A percentile compares a stretch with the other conserved stretches of the same genome.
Evolutionary conservation across 2,113 vertebrate species (phyloP).

Genomic region (Mesocricetus auratus): DNA sequence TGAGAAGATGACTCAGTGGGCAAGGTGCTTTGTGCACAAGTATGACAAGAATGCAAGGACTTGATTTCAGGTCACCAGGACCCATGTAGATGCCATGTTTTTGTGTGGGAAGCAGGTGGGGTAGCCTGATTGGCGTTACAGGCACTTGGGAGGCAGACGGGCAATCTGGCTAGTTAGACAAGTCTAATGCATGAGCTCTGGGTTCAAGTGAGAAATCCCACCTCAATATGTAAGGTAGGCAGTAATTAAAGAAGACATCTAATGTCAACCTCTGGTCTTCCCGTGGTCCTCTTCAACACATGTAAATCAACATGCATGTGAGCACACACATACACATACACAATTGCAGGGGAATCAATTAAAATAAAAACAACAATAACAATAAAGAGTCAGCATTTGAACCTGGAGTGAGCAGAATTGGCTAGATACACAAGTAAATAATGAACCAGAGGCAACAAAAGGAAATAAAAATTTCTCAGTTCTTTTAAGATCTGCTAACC

Average conservation of each 20-base stretch:
- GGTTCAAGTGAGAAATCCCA: not conserved
- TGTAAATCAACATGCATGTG: not conserved
- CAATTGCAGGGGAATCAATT: not conserved
- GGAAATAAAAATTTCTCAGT: not conserved
- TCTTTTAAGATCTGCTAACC: not conserved
- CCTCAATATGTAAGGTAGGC: not conserved
- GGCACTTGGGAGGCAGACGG: not conserved
- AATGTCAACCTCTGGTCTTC: not conserved
- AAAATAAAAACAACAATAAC: not conserved
- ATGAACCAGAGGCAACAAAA: not conserved
- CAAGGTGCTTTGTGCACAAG: not conserved
- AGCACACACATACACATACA: not conserved
- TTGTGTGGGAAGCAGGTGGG: not conserved
- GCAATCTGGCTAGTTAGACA: not conserved
- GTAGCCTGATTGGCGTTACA: no score
- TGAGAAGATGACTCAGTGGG: not conserved
- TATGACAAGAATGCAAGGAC: not conserved
- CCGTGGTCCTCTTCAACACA: no score
- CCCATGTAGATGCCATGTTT: not conserved
- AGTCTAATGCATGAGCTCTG: no score
- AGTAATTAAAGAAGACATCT: no score
- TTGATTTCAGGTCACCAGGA: not conserved
- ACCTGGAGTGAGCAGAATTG: not conserved
- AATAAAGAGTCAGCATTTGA: not conserved
- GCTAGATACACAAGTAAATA: not conserved